Conservation (phyloP, 1,140 invertebrate species). For the Adoxophyes honmai region DNA sequence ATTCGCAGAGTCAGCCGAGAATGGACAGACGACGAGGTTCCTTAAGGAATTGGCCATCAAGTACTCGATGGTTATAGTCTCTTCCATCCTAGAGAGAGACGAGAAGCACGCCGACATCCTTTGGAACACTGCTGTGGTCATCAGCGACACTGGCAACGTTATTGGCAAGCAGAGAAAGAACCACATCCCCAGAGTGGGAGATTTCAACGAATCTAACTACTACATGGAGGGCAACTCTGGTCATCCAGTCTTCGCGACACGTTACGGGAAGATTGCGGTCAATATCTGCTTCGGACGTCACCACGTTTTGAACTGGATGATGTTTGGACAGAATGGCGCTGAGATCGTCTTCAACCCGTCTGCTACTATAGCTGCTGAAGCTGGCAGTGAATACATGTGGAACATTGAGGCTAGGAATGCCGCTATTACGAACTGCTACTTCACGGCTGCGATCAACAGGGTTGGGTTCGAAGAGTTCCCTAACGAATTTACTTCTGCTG, state of each 20-base stretch:
- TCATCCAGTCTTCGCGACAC: slow-evolving; percentile 94
- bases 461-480: slow-evolving; percentile 91
- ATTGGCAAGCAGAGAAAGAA: slow-evolving; percentile 98
- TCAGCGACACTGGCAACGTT: slow-evolving; percentile 91
- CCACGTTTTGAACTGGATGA: slow-evolving; percentile 98
- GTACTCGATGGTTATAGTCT: slow-evolving; percentile 97
- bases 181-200: slow-evolving; percentile 98
- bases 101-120: slow-evolving; percentile 90
- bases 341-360: slow-evolving; percentile 99
- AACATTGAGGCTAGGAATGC: slow-evolving; percentile 97
- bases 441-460: slow-evolving; percentile 96
- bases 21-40: slow-evolving; percentile 92
- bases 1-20: slow-evolving; percentile 95
- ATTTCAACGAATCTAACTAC: slow-evolving; percentile 99
- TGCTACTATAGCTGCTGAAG: slow-evolving; percentile 86
- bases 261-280: slow-evolving; percentile 92
- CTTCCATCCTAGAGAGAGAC: slow-evolving; percentile 97
- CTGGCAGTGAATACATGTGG: slow-evolving; percentile 96
- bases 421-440: slow-evolving; percentile 97
- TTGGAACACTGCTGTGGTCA: slow-evolving; percentile 98
- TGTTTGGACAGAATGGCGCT: slow-evolving; percentile 97
- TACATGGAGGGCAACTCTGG: slow-evolving; percentile 98
- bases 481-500: slow-evolving; percentile 94
- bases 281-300: slow-evolving; percentile 99
- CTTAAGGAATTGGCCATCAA: slow-evolving; percentile 88